Evolutionary conservation across 2,888 invertebrate species (phyloP).

Genomic region (Crematogaster levior): DNA sequence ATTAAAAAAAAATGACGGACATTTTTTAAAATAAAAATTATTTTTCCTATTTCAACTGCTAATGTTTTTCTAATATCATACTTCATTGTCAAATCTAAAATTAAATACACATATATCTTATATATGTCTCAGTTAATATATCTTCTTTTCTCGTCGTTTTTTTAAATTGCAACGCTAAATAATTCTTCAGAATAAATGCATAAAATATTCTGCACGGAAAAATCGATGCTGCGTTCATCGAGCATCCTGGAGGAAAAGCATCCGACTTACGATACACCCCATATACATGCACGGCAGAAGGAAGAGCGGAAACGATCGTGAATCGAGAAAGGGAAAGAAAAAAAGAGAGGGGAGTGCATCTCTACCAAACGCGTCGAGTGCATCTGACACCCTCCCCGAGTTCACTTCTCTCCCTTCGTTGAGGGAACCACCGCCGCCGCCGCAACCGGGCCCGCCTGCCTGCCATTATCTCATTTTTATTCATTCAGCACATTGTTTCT

Average conservation of each 20-base stretch:
- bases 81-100: neutral
- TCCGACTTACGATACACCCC: constrained; percentile 25
- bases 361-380: constrained; percentile 55
- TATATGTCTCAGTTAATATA: neutral
- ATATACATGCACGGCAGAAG: neutral
- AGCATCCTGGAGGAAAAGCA: neutral
- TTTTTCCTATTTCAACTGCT: neutral
- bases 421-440: constrained; percentile 51
- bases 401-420: constrained; percentile 54
- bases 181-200: constrained; percentile 3
- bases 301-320: constrained; percentile 16
- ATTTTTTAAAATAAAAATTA: neutral
- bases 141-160: neutral
- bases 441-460: constrained; percentile 67
- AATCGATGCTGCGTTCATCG: constrained; percentile 7
- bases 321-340: constrained; percentile 22
- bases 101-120: neutral
- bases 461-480: constrained; percentile 78
- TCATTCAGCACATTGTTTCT: constrained; percentile 79
- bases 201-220: neutral
- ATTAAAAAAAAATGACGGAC: neutral
- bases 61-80: neutral
- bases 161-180: constrained; percentile 11
- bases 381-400: constrained; percentile 61
- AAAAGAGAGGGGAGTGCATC: constrained; percentile 43